These are phyloP conservation scores for Junonia oenone DNA, from an alignment of 2,888 invertebrate genomes.

Conservation along the genomic window DNA sequence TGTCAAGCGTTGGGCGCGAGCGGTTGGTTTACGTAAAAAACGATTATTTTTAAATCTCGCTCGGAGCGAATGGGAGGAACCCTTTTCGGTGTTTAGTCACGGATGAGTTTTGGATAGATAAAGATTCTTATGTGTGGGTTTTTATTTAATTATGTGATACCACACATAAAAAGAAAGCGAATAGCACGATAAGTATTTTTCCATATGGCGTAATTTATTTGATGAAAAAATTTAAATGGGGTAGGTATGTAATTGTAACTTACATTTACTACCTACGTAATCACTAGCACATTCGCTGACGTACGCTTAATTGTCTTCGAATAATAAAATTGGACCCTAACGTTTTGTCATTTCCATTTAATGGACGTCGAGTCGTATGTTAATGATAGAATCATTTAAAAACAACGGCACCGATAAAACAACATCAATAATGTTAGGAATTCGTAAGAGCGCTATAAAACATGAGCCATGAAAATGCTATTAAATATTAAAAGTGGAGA, in stretches of 20 bases:
- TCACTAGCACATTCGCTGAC: background rate
- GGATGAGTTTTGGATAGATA: slow-evolving; percentile 53
- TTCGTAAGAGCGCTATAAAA: slow-evolving; percentile 76
- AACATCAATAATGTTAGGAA: slow-evolving; percentile 67
- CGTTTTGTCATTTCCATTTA: slow-evolving; percentile 1
- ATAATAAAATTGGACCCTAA: background rate
- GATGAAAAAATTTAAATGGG: background rate
- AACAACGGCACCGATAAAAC: slow-evolving; percentile 56
- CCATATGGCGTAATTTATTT: slow-evolving; percentile 51
- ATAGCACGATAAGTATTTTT: slow-evolving; percentile 46
- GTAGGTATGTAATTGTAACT: background rate
- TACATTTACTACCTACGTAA: background rate
- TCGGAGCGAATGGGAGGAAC: slow-evolving; percentile 60
- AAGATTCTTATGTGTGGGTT: slow-evolving; percentile 46
- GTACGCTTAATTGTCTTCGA: background rate
- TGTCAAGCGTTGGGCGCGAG: slow-evolving; percentile 61
- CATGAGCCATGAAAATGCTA: slow-evolving; percentile 76
- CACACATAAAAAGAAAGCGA: slow-evolving; percentile 35
- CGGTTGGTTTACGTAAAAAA: slow-evolving; percentile 57
- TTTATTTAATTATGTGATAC: slow-evolving; percentile 51
- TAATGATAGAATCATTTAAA: slow-evolving; percentile 36
- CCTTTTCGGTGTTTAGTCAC: slow-evolving; percentile 66
- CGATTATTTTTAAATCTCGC: slow-evolving; percentile 69
- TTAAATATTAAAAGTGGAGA: slow-evolving; percentile 80
- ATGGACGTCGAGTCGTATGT: slow-evolving; percentile 12